Evolutionary conservation across 1,140 invertebrate genomes (phyloP), one percentile per base, ranked within the genome.

Genomic region (Drosophila grimshawi): DNA sequence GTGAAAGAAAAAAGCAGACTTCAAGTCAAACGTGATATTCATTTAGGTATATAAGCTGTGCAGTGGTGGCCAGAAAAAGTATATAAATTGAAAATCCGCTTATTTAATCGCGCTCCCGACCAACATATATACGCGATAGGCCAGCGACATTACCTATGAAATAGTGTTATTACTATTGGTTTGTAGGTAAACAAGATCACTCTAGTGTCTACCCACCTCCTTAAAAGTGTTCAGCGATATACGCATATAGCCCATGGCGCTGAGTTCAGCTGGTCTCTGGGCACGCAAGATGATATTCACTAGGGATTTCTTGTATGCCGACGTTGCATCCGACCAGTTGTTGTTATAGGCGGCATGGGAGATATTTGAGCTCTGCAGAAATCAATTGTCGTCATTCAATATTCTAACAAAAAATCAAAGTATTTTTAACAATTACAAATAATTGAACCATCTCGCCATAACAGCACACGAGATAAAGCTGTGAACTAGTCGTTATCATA

Each of bases 1-100:
- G 92, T 97, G 5, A 94, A 95, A 78, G 96, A 97, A 77, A 97
- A 96, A 97, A 97, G 88, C 91, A 97, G 35, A 97, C 97, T 0
- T 95, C 96, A 86, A 96, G 97, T 93, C 96, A 96, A 10, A 96
- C 95, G 83, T 95, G 66, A 90, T 48, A 60, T 35, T 37, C 45
- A 48, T 43, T 11, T 64, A 64, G 3, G 11, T 29, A 33, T 45
- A 33, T 77, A 73, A 81, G 63, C 57, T 63, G 37, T 51, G 61
- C 37, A 68, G 29, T 45, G 19, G 27, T 30, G 2, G 11, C 19
- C 27, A 49, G 56, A 59, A 49, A 27, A 49, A 29, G 11, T 39
- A 41, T 5, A 51, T 7, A 33, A 27, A 7, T 19, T 19, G 6
- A 63, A n/a, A 5, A 65, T 64, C 27, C 63, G 37, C 5, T 7